Evolutionary conservation across 2,888 invertebrate genomes (phyloP).

Genomic region (Chloroclystis v-ata): DNA sequence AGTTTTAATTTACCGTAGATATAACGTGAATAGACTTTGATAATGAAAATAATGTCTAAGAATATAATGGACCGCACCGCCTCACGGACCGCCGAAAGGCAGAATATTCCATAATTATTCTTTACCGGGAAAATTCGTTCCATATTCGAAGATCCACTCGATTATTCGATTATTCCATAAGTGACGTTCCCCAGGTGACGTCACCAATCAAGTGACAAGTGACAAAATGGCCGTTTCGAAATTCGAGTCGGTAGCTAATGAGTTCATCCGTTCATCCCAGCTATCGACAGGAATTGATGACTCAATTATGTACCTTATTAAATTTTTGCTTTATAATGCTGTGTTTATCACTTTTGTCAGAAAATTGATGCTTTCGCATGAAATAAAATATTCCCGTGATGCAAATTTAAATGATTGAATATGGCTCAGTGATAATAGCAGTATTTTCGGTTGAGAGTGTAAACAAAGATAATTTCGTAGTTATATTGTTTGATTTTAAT

Average conservation of each 20-base stretch:
- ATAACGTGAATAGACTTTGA: no score
- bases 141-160: no score
- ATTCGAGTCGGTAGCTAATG: constrained; percentile 28
- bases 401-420: constrained; percentile 4
- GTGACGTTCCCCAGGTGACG: constrained; percentile 11
- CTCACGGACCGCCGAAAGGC: no score
- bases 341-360: constrained; percentile 10
- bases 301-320: constrained; percentile 26
- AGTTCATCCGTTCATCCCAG: constrained; percentile 26
- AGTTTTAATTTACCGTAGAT: no score
- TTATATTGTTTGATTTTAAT: no score
- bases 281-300: constrained; percentile 26
- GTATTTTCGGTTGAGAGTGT: neutral
- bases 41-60: no score
- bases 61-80: no score
- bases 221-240: constrained; percentile 27
- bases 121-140: no score
- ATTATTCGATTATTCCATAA: neutral
- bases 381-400: constrained; percentile 5
- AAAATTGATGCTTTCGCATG: constrained; percentile 18
- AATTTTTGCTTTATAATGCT: constrained; percentile 20
- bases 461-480: neutral
- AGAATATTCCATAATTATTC: neutral
- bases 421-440: neutral
- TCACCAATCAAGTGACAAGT: constrained; percentile 24